Conservation (phyloP, 2,113 vertebrate species). For the Atherinomorus stipes region DNA sequence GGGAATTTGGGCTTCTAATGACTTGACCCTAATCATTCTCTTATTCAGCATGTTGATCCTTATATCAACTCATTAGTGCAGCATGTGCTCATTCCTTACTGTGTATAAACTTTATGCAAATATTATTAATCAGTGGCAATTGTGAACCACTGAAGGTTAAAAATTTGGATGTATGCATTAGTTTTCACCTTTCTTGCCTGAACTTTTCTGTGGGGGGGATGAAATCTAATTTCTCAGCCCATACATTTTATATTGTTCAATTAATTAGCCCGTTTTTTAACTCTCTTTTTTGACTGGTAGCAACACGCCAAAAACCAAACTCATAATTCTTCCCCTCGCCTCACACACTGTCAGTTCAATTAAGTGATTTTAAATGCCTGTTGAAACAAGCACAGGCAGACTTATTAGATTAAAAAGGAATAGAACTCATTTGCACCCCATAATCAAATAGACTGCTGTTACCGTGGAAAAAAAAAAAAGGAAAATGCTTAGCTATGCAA, state of each 20-base stretch:
- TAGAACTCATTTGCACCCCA: conserved; percentile 68
- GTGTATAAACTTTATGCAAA: neutral
- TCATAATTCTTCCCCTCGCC: conserved; percentile 53
- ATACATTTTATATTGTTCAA: conserved; percentile 44
- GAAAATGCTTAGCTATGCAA: conserved; percentile 58
- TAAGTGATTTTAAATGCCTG: conserved; percentile 72
- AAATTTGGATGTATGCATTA: neutral
- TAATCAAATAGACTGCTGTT: conserved; percentile 71
- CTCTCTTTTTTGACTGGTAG: conserved; percentile 29
- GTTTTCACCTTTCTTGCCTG: conserved; percentile 11
- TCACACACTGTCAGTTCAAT: conserved; percentile 67
- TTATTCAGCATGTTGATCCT: neutral
- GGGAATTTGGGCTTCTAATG: neutral
- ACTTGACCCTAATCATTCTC: conserved; percentile 1
- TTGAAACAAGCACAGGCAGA: conserved; percentile 71
- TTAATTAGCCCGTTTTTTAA: conserved; percentile 48
- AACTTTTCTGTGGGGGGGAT: conserved; percentile 1
- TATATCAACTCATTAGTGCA: neutral
- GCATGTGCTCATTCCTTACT: neutral
- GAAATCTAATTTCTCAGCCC: conserved; percentile 36
- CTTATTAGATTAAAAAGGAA: conserved; percentile 71
- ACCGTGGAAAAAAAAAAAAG: neutral
- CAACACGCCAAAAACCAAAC: conserved; percentile 47
- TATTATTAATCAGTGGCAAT: neutral
- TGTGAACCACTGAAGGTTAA: neutral